Evolutionary conservation across 2,113 vertebrate species (phyloP).

Genomic region (Gallinago jamesoni): DNA sequence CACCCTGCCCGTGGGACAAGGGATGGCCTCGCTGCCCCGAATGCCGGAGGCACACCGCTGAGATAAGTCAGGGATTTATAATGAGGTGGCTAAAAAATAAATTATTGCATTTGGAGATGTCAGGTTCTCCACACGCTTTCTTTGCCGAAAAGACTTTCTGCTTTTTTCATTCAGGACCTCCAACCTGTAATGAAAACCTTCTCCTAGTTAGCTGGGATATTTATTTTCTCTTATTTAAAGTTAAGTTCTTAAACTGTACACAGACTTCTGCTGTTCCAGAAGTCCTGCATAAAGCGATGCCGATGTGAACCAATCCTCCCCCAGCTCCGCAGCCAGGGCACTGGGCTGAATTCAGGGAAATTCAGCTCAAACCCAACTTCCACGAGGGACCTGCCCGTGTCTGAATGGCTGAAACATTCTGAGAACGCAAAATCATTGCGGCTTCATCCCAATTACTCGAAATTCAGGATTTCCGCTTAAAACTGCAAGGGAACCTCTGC

Average conservation of each 20-base stretch:
- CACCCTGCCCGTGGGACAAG: rapidly evolving
- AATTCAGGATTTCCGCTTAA: neutral
- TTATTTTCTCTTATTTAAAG: neutral
- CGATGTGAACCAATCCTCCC: neutral
- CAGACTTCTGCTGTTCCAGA: rapidly evolving
- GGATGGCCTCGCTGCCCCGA: rapidly evolving
- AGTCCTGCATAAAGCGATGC: rapidly evolving
- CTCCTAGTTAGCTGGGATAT: neutral
- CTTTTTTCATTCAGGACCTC: neutral
- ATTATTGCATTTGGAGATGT: neutral
- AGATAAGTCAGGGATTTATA: rapidly evolving
- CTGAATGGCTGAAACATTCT: neutral
- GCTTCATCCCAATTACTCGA: neutral
- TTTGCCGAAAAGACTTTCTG: neutral
- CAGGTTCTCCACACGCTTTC: rapidly evolving
- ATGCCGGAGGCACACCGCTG: rapidly evolving
- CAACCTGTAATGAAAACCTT: rapidly evolving
- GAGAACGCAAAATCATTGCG: rapidly evolving
- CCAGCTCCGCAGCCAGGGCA: neutral
- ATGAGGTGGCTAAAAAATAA: rapidly evolving
- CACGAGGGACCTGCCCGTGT: rapidly evolving
- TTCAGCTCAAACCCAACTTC: neutral
- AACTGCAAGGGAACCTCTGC: neutral
- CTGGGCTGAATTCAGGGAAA: neutral
- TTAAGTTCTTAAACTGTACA: rapidly evolving